phyloP scores from a whole-genome alignment of 2,888 invertebrate genomes.

The Aporophyla lueneburgensis region DNA sequence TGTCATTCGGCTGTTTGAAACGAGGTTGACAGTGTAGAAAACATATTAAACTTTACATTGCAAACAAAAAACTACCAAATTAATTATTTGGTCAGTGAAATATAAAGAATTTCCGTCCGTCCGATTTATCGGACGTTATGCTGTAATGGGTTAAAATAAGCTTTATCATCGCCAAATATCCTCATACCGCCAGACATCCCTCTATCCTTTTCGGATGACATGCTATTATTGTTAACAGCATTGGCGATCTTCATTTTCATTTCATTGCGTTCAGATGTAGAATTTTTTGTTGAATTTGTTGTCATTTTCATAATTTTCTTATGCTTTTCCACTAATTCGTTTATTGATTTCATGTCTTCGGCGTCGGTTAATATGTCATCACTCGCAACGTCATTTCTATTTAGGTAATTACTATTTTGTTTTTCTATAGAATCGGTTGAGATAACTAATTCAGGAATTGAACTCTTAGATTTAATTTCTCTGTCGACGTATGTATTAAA shows the following conservation, averaged over 20 bases:
- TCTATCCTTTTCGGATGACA: not conserved
- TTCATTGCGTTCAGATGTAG: not conserved
- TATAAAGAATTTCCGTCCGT: too few relatives aligned
- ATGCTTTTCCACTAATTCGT: not conserved
- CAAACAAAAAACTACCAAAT: too few relatives aligned
- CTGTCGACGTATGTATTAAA: not conserved
- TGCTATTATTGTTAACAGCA: not conserved
- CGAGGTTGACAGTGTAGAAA: too few relatives aligned
- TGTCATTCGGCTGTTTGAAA: too few relatives aligned
- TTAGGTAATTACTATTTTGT: slow-evolving; percentile 70
- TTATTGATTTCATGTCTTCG: slow-evolving; percentile 3
- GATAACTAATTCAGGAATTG: too few relatives aligned
- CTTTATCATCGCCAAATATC: slow-evolving; percentile 15
- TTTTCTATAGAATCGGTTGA: slow-evolving; percentile 62
- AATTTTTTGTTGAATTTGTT: not conserved
- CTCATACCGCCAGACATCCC: not conserved
- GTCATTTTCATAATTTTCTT: not conserved
- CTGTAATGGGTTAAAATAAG: slow-evolving; percentile 54
- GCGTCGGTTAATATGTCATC: slow-evolving; percentile 61
- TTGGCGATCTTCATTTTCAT: not conserved
- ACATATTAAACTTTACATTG: too few relatives aligned
- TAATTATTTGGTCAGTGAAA: too few relatives aligned
- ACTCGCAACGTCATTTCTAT: slow-evolving; percentile 47
- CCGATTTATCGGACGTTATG: too few relatives aligned
- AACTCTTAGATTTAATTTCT: not conserved